A percentile compares a stretch with the other conserved stretches of the same genome.
Conservation (phyloP, 2,888 invertebrate species). For the Gerris lacustris region DNA sequence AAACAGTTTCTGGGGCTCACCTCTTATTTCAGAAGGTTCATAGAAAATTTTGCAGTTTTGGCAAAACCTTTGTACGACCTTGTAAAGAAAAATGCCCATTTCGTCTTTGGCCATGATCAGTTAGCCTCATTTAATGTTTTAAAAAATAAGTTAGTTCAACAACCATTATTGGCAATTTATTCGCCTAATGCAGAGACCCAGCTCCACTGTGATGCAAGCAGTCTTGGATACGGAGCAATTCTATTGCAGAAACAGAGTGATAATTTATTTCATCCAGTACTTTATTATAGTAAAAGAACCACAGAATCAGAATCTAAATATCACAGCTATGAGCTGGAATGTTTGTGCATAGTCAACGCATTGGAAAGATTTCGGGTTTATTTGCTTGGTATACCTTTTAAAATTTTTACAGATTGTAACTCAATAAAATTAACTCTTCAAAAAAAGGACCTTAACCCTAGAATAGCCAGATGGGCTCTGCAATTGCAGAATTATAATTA, state of each 20-base stretch:
- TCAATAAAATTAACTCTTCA: conserved; percentile 30
- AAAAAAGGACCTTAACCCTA: conserved; percentile 32
- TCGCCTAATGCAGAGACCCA: conserved; percentile 15
- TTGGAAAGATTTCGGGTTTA: conserved; percentile 34
- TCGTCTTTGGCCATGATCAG: conserved; percentile 29
- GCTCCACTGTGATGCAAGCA: conserved; percentile 20
- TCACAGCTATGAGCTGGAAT: conserved; percentile 35
- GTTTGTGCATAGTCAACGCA: conserved; percentile 34
- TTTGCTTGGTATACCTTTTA: conserved; percentile 32
- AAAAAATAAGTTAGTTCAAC: conserved; percentile 24
- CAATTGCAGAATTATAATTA: conserved; percentile 30
- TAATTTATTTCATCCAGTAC: conserved; percentile 22
- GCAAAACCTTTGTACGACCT: conserved; percentile 33
- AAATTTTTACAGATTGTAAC: conserved; percentile 34
- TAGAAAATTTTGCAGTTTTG: conserved; percentile 27
- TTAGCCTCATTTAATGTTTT: conserved; percentile 28
- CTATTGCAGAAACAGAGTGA: conserved; percentile 15
- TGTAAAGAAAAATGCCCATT: conserved; percentile 27
- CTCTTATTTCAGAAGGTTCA: conserved; percentile 32
- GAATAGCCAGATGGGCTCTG: conserved; percentile 32
- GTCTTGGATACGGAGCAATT: conserved; percentile 17
- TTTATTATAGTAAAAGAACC: conserved; percentile 34
- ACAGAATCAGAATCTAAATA: conserved; percentile 33
- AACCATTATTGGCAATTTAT: conserved; percentile 18
- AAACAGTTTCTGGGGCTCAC: conserved; percentile 31